Evolutionary conservation across 2,888 invertebrate genomes (phyloP).

Genomic region (Bellardia bayeri): DNA sequence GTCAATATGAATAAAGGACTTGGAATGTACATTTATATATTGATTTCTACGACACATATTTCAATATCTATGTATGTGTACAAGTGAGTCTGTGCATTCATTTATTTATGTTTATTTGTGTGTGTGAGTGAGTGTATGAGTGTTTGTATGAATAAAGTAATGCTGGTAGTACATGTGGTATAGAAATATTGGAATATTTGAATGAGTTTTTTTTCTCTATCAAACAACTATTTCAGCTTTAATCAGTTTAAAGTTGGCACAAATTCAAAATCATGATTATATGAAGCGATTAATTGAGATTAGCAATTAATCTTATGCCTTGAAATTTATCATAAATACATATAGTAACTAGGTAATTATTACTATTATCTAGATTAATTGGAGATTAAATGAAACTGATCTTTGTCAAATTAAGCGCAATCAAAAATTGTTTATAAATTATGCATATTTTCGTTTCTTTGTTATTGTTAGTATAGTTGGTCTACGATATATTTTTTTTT

Average conservation of each 20-base stretch:
- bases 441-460: too few relatives aligned
- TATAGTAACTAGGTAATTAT: too few relatives aligned
- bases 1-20: slow-evolving; percentile 22
- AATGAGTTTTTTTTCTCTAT: background rate
- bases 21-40: slow-evolving; percentile 13
- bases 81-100: background rate
- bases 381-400: too few relatives aligned
- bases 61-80: background rate
- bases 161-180: background rate
- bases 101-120: background rate
- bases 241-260: slow-evolving; percentile 26
- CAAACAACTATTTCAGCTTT: background rate
- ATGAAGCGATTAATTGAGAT: slow-evolving; percentile 19
- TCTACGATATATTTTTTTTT: too few relatives aligned
- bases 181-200: slow-evolving; percentile 7
- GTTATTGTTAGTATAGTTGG: too few relatives aligned
- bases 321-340: background rate
- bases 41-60: slow-evolving; percentile 7
- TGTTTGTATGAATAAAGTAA: slow-evolving; percentile 8
- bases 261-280: slow-evolving; percentile 33
- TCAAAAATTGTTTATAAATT: too few relatives aligned
- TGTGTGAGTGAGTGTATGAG: background rate
- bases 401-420: too few relatives aligned
- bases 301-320: background rate
- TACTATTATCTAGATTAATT: too few relatives aligned